phyloP scores from a whole-genome alignment of 2,113 vertebrate genomes.

The Aphyosemion australe region DNA sequence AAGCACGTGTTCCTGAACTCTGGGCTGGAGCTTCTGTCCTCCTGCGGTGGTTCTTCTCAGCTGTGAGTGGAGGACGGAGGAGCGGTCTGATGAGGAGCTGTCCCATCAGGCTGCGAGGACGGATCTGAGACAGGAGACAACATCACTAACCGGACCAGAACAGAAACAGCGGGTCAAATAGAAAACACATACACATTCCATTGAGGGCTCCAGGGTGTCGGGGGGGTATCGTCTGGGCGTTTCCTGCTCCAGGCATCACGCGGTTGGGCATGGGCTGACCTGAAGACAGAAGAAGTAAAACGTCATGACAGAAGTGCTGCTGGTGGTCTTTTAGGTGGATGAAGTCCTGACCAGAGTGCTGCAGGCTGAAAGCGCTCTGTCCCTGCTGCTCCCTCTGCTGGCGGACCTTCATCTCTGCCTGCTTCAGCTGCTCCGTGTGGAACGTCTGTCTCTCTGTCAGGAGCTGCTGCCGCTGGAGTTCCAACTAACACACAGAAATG shows the following conservation, averaged over 20 bases:
- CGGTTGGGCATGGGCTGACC: conserved; percentile 81
- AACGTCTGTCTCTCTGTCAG: conserved; percentile 94
- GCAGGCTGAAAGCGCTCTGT: conserved; percentile 72
- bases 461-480: conserved; percentile 96
- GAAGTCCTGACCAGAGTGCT: conserved; percentile 55
- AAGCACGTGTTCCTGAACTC: not conserved
- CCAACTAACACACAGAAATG: conserved; percentile 77
- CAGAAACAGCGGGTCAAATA: not conserved
- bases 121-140: conserved; percentile 36
- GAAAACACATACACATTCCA: conserved; percentile 88
- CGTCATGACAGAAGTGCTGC: not conserved
- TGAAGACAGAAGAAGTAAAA: conserved; percentile 16
- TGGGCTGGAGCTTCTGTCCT: not conserved
- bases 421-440: conserved; percentile 96
- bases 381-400: conserved; percentile 92
- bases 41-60: conserved; percentile 50
- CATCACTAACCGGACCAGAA: not conserved
- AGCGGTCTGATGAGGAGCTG: conserved; percentile 79
- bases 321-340: not conserved
- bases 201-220: conserved; percentile 86
- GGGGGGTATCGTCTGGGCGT: conserved; percentile 77
- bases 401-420: conserved; percentile 88
- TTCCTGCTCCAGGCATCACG: conserved; percentile 75
- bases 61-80: conserved; percentile 66
- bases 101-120: conserved; percentile 82